Base-by-base conservation (phyloP, 1,140 invertebrate genomes). In the Diabrotica virgifera region DNA sequence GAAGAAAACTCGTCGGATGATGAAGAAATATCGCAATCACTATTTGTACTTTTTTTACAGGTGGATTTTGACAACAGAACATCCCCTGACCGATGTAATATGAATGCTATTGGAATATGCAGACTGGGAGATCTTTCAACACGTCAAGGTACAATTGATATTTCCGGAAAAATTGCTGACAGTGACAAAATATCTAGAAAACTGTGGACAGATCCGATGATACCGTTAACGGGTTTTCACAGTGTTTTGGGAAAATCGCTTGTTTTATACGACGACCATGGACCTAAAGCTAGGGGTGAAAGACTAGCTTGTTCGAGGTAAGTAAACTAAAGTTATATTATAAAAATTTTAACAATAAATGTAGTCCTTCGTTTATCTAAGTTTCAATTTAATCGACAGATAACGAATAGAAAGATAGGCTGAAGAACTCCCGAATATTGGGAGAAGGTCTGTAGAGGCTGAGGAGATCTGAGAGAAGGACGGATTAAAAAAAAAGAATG, bases 251-350 rank as follows among this genome's bases (percentile, higher is more conserved):
- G 90, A 11, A 89, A 89, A 74, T 94, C 94, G 12, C 77, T 98
- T 37, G 91, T 96, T 0, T 87, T 97, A 52, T 94, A 93, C 71
- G 94, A 94, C 78, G 93, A 95, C 74, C 84, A 90, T 75, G 91
- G 92, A 5, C 94, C 94, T 1, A 87, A 90, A 66, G 92, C 93
- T 0, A 82, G 94, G 65, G 94, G 93, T 9, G 90, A 94, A 77
- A 80, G 94, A 69, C 82, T 97, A 72, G 93, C 93, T 0, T 98
- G 95, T 80, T 89, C 92, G 12, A 85, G 86, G 92, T 94, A 82
- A 74, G 67, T 64, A n/a, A n/a, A 6, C 8, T 46, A 8, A n/a
- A 46, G n/a, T 10, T 46, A 46, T 10, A 10, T 10, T 10, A 2
- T 5, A 46, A 46, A 10, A 46, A 3, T 46, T 10, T 10, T 46